Evolutionary conservation across 2,113 vertebrate genomes (phyloP), one percentile per base, ranked within the genome.

Genomic region (Megaleporinus macrocephalus): DNA sequence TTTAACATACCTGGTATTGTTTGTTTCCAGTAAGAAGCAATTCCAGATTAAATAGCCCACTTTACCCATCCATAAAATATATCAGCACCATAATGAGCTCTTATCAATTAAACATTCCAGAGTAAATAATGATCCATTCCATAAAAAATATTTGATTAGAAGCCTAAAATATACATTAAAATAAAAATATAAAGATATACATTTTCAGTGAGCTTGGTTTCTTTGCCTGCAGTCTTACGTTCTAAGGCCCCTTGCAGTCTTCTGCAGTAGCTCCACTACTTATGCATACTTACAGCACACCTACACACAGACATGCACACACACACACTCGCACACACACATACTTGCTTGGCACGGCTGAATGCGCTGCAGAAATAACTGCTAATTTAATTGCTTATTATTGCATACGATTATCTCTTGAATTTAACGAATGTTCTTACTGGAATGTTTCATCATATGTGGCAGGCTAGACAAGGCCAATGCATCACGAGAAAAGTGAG

Each of bases 301-400:
- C 44, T 47, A 41, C 70, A 73, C 57, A 80, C 70, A 36, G 3
- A 36, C 36, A 36, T 36, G 49, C 18, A 55, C 22, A 49, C 36
- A 36, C 7, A 36, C 36, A 7, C 36, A 36, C 36, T 4, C 53
- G 20, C 53, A 55, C 18, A 41, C 70, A 73, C 57, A 73, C 59
- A 51, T 12, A 57, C n/a, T 73, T 62, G 41, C 47, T 1, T 61
- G 65, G 79, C 57, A 73, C 53, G 59, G 73, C 55, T 44, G 26
- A 65, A 33, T n/a, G 18, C 55, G 30, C 49, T 26, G 49, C 70
- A 5, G 66, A 77, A 53, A 73, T 79, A 33, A 72, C 53, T n/a
- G 24, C 76, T 73, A 44, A 62, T 79, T 79, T 74, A 74, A 73
- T 79, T 79, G 76, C 57, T 41, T 83, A 78, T 72, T 57, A 73